Conservation (phyloP, 2,797 vertebrate genomes). For the Poecilia picta region DNA sequence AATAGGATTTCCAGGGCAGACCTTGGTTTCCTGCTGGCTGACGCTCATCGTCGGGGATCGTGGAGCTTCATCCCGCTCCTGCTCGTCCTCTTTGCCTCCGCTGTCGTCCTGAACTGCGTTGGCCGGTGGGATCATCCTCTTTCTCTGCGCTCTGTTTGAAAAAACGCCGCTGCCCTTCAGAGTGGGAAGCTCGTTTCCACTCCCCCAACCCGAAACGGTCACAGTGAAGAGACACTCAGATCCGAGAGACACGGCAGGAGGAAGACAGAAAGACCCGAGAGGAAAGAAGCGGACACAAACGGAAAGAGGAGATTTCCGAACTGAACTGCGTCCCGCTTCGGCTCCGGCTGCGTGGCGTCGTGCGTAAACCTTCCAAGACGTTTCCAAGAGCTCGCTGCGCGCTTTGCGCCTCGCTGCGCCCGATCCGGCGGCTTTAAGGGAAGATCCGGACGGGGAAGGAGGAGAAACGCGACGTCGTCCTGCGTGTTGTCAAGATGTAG, state of each 20-base stretch:
- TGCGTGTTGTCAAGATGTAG: constrained; percentile 30
- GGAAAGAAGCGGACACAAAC: background rate
- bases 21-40: constrained; percentile 83
- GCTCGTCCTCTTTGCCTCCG: constrained; percentile 75
- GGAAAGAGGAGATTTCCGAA: background rate
- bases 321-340: background rate
- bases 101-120: constrained; percentile 78
- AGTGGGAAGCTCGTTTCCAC: constrained; percentile 48
- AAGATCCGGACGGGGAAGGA: constrained; percentile 36
- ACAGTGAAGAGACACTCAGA: constrained; percentile 51
- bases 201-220: constrained; percentile 33
- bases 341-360: constrained; percentile 36
- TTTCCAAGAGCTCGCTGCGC: constrained; percentile 61
- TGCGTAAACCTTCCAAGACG: constrained; percentile 66
- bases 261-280: constrained; percentile 1
- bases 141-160: constrained; percentile 29
- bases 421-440: constrained; percentile 26
- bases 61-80: constrained; percentile 72
- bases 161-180: constrained; percentile 13
- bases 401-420: constrained; percentile 40
- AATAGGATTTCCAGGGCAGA: constrained; percentile 3
- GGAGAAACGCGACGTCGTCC: constrained; percentile 44
- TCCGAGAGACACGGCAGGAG: constrained; percentile 1
- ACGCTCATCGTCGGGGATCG: constrained; percentile 73
- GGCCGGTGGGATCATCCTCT: constrained; percentile 82